Conservation (phyloP, 1,140 invertebrate genomes). For the Lepidotrigona ventralis region DNA sequence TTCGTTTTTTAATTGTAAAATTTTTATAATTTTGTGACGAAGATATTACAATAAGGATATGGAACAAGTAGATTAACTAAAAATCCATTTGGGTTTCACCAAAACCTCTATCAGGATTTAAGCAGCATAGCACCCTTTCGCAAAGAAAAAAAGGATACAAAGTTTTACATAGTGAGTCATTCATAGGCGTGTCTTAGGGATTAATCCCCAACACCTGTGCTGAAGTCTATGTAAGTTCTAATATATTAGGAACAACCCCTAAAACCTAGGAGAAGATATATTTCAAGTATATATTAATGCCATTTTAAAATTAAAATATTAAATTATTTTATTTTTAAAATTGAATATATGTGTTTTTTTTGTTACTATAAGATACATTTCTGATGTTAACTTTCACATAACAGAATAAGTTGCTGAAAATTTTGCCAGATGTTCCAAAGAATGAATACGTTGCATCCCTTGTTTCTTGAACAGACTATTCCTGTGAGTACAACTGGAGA, state of each 20-base stretch:
- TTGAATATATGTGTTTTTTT: background rate
- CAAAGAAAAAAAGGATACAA: slow-evolving; percentile 39
- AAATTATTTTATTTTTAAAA: background rate
- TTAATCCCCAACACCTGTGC: slow-evolving; percentile 58
- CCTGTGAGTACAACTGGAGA: background rate
- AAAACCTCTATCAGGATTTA: slow-evolving; percentile 17
- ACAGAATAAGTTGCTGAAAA: slow-evolving; percentile 9
- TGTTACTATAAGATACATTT: background rate
- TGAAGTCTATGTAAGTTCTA: slow-evolving; percentile 39
- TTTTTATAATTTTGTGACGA: background rate
- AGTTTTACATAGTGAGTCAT: slow-evolving; percentile 55
- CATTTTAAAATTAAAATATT: background rate
- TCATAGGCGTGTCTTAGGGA: slow-evolving; percentile 52
- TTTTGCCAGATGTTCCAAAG: slow-evolving; percentile 28
- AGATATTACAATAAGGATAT: background rate
- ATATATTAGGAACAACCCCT: slow-evolving; percentile 26
- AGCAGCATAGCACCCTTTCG: slow-evolving; percentile 31
- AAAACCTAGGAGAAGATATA: background rate
- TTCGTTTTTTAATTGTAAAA: background rate
- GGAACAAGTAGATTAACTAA: background rate
- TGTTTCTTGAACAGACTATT: background rate
- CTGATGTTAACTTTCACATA: background rate
- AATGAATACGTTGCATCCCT: slow-evolving; percentile 25
- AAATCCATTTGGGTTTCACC: background rate
- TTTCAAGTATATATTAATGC: background rate